Evolutionary conservation across 1,140 invertebrate genomes (phyloP).

Genomic region (Sesamia nonagrioides): DNA sequence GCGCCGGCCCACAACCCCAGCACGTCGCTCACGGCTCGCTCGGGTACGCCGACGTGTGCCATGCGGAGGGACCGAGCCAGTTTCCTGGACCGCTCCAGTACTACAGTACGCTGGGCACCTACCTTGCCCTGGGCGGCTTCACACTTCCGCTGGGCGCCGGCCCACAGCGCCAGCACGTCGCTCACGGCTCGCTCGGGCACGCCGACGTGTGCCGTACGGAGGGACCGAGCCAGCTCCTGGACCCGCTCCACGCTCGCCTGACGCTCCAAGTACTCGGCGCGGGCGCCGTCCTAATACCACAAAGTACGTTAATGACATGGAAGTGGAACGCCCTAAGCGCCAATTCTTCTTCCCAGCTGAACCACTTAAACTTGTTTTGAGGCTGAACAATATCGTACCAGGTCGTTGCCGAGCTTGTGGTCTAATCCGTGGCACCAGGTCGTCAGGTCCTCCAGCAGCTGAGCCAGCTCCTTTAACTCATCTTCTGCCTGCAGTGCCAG

Average conservation of each 20-base stretch:
- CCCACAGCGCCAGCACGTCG: slow-evolving; percentile 50
- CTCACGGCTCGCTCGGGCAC: slow-evolving; percentile 68
- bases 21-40: too few species aligned
- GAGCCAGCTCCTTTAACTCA: slow-evolving; percentile 85
- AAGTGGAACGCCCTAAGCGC: too few species aligned
- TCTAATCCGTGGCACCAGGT: slow-evolving; percentile 59
- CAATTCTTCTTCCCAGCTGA: too few species aligned
- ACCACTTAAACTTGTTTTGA: too few species aligned
- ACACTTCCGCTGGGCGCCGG: neutral
- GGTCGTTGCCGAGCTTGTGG: neutral
- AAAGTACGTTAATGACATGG: too few species aligned
- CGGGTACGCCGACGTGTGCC: too few species aligned
- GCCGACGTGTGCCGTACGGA: slow-evolving; percentile 76
- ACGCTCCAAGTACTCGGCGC: slow-evolving; percentile 33
- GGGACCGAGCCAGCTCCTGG: slow-evolving; percentile 84
- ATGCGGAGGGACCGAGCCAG: too few species aligned
- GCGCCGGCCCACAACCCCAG: too few species aligned
- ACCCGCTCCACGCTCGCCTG: slow-evolving; percentile 83
- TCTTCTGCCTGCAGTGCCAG: slow-evolving; percentile 89
- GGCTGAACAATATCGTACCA: neutral
- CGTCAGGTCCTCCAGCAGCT: slow-evolving; percentile 70
- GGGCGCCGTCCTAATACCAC: slow-evolving; percentile 37
- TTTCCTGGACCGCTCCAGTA: too few species aligned
- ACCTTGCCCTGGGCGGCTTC: too few species aligned
- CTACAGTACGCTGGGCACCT: slow-evolving; percentile 55